phyloP scores from a whole-genome alignment of 2,797 vertebrate species.

The Pseudocheirus occidentalis region DNA sequence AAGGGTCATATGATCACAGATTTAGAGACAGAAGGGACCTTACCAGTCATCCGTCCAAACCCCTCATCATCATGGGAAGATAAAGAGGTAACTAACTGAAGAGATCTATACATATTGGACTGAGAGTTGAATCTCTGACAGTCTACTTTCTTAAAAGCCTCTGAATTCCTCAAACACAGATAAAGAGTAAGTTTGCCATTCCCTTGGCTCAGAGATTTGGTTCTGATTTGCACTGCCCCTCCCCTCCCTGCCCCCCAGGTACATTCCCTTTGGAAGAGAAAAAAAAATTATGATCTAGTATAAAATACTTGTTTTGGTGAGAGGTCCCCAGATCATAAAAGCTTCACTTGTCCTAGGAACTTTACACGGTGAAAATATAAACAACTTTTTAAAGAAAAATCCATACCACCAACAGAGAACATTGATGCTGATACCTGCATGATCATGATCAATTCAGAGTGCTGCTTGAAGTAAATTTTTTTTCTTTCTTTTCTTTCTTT shows the following conservation, averaged over 20 bases:
- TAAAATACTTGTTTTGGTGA: not conserved
- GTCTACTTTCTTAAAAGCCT: conserved; percentile 18
- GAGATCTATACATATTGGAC: not conserved
- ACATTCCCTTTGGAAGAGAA: not conserved
- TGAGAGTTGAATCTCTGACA: not conserved
- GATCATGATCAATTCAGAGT: not conserved
- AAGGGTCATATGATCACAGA: not conserved
- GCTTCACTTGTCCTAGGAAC: not conserved
- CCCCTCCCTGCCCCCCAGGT: not conserved
- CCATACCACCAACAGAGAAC: not conserved
- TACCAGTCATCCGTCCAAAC: not conserved
- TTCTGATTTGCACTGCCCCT: conserved; percentile 41
- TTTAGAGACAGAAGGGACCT: not conserved
- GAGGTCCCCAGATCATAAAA: not conserved
- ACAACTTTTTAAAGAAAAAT: not conserved
- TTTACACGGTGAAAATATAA: not conserved
- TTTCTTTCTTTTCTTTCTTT: not conserved
- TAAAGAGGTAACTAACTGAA: conserved; percentile 4
- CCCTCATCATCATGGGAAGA: not conserved
- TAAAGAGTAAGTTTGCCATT: conserved; percentile 30
- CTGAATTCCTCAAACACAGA: conserved; percentile 45
- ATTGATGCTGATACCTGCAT: not conserved
- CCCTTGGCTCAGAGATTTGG: not conserved
- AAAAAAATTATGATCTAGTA: not conserved
- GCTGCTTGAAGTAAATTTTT: not conserved